Conservation (phyloP, 2,888 invertebrate genomes). For the Pammene fasciana region DNA sequence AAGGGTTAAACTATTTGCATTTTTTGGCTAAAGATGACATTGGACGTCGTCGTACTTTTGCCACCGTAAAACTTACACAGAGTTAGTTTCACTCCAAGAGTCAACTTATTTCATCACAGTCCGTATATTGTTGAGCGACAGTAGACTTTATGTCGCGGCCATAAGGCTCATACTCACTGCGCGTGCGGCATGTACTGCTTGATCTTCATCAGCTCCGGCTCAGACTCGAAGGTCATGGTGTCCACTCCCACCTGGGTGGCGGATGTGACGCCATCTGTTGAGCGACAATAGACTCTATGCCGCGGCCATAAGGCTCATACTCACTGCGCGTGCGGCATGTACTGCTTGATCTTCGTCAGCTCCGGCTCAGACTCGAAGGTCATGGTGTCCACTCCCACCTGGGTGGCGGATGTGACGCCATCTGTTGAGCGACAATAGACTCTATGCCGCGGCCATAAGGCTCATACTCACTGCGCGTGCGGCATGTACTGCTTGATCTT, state of each 20-base stretch:
- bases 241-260: constrained; percentile 90
- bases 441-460: too few species aligned
- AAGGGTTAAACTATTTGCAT: too few species aligned
- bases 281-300: neutral
- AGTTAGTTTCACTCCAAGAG: too few species aligned
- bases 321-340: constrained; percentile 92
- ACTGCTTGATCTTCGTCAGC: constrained; percentile 92
- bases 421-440: constrained; percentile 56
- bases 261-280: constrained; percentile 93
- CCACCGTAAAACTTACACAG: too few species aligned
- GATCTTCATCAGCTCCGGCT: constrained; percentile 95
- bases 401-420: constrained; percentile 93
- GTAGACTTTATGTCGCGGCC: neutral
- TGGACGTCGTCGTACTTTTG: too few species aligned
- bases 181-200: constrained; percentile 92
- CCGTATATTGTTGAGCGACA: too few species aligned
- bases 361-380: constrained; percentile 98
- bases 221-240: constrained; percentile 97
- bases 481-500: constrained; percentile 94
- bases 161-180: constrained; percentile 81
- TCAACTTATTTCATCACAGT: too few species aligned
- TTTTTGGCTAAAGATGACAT: too few species aligned
- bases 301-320: constrained; percentile 47
- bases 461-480: constrained; percentile 87
- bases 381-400: constrained; percentile 90